These are phyloP conservation scores for Drosophila vallismaia DNA, from an alignment of 2,888 invertebrate genomes.

Conservation along the genomic window DNA sequence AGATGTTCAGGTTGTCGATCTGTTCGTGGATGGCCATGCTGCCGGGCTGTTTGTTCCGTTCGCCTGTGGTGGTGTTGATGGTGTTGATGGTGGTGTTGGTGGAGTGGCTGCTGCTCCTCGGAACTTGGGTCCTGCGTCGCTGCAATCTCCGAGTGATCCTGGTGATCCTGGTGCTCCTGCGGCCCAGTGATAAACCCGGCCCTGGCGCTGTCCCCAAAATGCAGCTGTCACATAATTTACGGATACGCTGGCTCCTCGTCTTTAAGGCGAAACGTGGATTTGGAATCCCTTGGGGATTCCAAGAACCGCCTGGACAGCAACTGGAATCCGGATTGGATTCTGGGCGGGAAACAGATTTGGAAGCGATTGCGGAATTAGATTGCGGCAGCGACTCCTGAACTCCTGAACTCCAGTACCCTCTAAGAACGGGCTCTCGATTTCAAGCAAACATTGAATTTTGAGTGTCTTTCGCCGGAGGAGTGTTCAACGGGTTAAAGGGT, in stretches of 20 bases:
- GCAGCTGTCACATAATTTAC: conserved; percentile 68
- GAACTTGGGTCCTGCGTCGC: background rate
- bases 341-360: background rate
- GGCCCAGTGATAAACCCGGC: conserved; percentile 39
- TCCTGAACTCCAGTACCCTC: conserved; percentile 37
- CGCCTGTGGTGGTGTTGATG: background rate
- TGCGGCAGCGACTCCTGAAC: conserved; percentile 21
- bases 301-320: background rate
- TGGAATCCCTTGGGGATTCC: conserved; percentile 3
- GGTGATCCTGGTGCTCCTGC: conserved; percentile 13
- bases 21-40: conserved; percentile 78
- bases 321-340: conserved; percentile 3
- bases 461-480: conserved; percentile 62
- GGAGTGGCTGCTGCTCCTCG: background rate
- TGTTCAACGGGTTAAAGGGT: conserved; percentile 38
- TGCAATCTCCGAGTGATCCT: conserved; percentile 10
- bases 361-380: background rate
- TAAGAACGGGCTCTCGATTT: conserved; percentile 27
- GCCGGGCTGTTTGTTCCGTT: background rate
- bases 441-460: conserved; percentile 72
- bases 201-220: conserved; percentile 48
- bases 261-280: conserved; percentile 7
- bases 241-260: conserved; percentile 10
- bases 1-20: conserved; percentile 81
- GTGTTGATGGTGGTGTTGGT: too few species aligned